A percentile compares a stretch with the other conserved stretches of the same genome.
phyloP scores from a whole-genome alignment of 1,140 invertebrate species.

The Nephotettix cincticeps region DNA sequence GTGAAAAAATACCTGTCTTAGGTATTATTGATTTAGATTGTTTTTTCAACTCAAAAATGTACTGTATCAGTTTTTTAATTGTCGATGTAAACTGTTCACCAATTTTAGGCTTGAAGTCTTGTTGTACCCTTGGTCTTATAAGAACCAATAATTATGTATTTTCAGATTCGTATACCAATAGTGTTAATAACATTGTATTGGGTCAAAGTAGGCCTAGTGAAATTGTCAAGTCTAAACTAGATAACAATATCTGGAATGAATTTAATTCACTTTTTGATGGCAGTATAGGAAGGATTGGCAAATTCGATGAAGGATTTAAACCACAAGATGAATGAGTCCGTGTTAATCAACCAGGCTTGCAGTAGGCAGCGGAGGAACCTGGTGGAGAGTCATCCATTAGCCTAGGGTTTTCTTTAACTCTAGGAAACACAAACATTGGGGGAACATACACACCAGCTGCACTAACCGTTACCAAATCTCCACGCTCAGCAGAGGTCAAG shows the following conservation, averaged over 20 bases:
- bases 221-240: not conserved
- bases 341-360: constrained; percentile 42
- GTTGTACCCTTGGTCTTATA: not conserved
- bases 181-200: too few species aligned
- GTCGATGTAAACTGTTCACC: not conserved
- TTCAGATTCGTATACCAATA: too few species aligned
- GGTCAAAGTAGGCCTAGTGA: not conserved
- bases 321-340: constrained; percentile 17
- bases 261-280: not conserved
- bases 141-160: not conserved
- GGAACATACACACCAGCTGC: constrained; percentile 47
- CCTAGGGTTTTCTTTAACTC: constrained; percentile 40
- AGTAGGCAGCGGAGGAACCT: constrained; percentile 40
- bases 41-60: not conserved
- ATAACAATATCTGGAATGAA: not conserved
- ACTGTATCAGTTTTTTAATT: not conserved
- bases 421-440: constrained; percentile 49
- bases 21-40: not conserved
- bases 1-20: not conserved
- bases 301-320: not conserved
- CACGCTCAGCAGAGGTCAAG: constrained; percentile 43
- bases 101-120: not conserved
- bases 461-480: constrained; percentile 42
- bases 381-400: constrained; percentile 31
- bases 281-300: not conserved